Evolutionary conservation across 2,797 vertebrate genomes (phyloP), one percentile per base, ranked within the genome.

Genomic region (Garrulus glandarius): DNA sequence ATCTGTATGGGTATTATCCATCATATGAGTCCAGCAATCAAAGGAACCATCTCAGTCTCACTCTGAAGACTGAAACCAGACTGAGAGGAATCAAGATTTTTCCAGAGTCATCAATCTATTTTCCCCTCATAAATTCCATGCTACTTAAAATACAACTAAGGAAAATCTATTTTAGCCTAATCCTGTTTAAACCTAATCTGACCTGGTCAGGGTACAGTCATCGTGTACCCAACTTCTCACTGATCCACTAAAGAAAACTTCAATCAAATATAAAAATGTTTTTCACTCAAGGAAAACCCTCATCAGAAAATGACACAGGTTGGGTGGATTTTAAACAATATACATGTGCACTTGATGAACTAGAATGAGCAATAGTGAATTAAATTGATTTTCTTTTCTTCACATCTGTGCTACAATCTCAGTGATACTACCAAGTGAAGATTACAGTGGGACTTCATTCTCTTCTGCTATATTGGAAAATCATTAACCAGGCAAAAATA

Each of bases 171-270:
- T 95, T 90, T 92, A 95, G 91, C 80, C 55, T 98, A 96, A 97
- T 93, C 72, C 84, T 96, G 89, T 97, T 97, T 95, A 95, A 98
- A 96, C 56, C 88, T 91, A 16, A 39, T 60, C 84, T 97, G 95
- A 96, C 75, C 83, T 47, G 16, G 68, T 90, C 13, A 15, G 23
- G 36, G 30, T 21, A 22, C 24, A 47, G 29, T 67, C 17, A 37
- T 41, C 46, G 41, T 4, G 20, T n/a, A 53, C 34, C 12, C 6
- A 85, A 27, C 15, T 68, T 71, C 43, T 68, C 4, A 9, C 23
- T 57, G n/a, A 74, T 36, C 8, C 55, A 19, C 5, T 78, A 10
- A 84, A 61, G 15, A 49, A 92, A 83, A 60, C 36, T 53, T 63
- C 8, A 80, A 34, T 53, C 36, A 47, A 72, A 34, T 46, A n/a